Evolutionary conservation across 1,140 invertebrate genomes (phyloP).

Genomic region (Tetramorium parvispinum): DNA sequence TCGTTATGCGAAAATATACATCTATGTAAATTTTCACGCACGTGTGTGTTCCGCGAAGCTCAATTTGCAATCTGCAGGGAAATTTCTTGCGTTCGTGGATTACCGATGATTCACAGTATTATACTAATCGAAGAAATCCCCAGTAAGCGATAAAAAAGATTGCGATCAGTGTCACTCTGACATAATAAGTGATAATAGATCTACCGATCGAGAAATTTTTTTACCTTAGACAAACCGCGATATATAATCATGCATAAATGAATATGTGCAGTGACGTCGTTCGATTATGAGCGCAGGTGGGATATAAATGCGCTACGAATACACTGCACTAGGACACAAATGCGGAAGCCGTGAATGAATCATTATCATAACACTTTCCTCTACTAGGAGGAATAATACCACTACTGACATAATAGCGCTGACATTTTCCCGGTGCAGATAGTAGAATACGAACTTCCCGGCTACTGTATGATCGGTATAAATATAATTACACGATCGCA

Average conservation of each 20-base stretch:
- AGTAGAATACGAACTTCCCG: slow-evolving; percentile 5
- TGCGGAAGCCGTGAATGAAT: slow-evolving; percentile 30
- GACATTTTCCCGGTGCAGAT: slow-evolving; percentile 18
- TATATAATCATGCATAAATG: slow-evolving; percentile 10
- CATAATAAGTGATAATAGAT: not conserved
- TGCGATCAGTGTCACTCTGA: not conserved
- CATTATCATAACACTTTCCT: slow-evolving; percentile 41
- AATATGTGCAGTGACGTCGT: not conserved
- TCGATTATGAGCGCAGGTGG: slow-evolving; percentile 4
- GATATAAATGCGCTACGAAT: not conserved
- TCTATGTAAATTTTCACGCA: not conserved
- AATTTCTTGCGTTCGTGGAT: not conserved
- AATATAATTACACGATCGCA: not conserved
- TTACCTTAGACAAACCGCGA: not conserved
- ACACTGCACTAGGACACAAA: not conserved
- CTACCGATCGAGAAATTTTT: not conserved
- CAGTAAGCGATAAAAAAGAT: not conserved
- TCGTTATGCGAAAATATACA: not conserved
- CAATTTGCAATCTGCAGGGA: not conserved
- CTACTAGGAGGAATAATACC: slow-evolving; percentile 5
- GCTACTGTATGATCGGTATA: slow-evolving; percentile 27
- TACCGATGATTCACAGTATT: slow-evolving; percentile 8
- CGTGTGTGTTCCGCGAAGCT: not conserved
- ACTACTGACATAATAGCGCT: slow-evolving; percentile 3
- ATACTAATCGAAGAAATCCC: not conserved